Evolutionary conservation across 2,113 vertebrate genomes (phyloP), one percentile per base, ranked within the genome.

Genomic region (Melospiza georgiana): DNA sequence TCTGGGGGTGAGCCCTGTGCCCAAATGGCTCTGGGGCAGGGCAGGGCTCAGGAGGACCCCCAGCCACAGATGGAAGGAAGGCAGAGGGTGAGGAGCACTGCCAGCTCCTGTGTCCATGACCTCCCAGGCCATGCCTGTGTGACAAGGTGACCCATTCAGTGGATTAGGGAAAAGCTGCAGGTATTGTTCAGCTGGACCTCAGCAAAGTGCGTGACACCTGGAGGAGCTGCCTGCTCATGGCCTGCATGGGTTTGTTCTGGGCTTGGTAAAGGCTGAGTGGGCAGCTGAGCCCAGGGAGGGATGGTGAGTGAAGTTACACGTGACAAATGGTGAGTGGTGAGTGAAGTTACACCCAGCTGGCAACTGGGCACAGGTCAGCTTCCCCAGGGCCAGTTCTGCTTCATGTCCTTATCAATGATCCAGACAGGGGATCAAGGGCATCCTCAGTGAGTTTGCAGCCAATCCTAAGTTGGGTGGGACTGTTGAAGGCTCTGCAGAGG

Each of bases 181-280:
- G 2, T 33, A 3, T 15, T 59, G 13, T 46, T 13, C 28, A 33
- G 30, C 15, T 49, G 15, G 15, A 11, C 19, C 63, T 78, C 2
- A 68, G 24, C 20, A 65, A 73, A 59, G 16, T 6, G 31, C 75
- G 75, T 46, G 52, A 22, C 22, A 25, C 9, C 18, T 58, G 24
- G 5, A 78, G 65, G 46, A 84, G 19, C 10, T 54, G 63, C 12
- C 20, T 65, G 63, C 9, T 72, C 11, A 1, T 22, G 33, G 17
- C 20, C 35, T 80, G 33, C 49, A 14, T 0, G 1, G 7, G 21
- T 1, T 1, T 4, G 14, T 4, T 10, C 8, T 44, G 35, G 1
- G 1, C 44, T 59, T 68, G 14, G 21, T 54, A 9, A 39, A 74
- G 81, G 35, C 10, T 65, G 44, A 10, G 65, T 27, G 41, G 28